Percentiles rank a stretch among this genome's conserved stretches.
Evolutionary conservation across 2,113 vertebrate genomes (phyloP).

Genomic region (Phrynosoma blainvillii): DNA sequence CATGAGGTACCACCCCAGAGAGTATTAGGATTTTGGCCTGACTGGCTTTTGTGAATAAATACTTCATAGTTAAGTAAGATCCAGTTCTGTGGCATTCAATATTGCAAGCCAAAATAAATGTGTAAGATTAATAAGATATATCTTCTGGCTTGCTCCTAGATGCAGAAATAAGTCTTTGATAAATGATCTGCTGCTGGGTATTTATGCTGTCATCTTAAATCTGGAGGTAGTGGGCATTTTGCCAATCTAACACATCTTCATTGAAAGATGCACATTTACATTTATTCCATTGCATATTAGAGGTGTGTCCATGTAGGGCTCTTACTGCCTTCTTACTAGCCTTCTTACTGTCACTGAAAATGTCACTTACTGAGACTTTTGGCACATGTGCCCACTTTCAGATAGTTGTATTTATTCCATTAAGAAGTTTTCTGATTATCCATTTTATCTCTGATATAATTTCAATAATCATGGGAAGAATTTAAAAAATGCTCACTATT

Average conservation of each 20-base stretch:
- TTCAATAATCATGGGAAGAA: no score
- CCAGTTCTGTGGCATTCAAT: neutral
- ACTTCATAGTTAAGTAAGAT: neutral
- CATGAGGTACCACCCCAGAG: neutral
- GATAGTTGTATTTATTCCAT: neutral
- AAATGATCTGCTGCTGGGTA: constrained; percentile 9
- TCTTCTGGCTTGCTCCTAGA: neutral
- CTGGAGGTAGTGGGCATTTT: constrained; percentile 47
- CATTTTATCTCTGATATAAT: neutral
- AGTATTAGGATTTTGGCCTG: neutral
- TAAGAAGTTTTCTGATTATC: neutral
- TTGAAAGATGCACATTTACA: constrained; percentile 54
- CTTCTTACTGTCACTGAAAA: neutral
- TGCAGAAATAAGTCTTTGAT: constrained; percentile 18
- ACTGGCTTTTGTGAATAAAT: neutral
- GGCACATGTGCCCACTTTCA: neutral
- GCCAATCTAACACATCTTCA: constrained; percentile 54
- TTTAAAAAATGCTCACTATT: neutral
- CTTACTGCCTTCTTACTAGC: no score
- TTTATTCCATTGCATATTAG: constrained; percentile 49
- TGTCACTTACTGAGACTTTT: neutral
- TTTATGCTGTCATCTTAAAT: constrained; percentile 46
- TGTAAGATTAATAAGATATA: neutral
- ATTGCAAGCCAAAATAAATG: neutral
- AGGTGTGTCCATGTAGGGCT: neutral